Evolutionary conservation across 2,113 vertebrate genomes (phyloP), one percentile per base, ranked within the genome.

Genomic region (Neolamprologus sp.): DNA sequence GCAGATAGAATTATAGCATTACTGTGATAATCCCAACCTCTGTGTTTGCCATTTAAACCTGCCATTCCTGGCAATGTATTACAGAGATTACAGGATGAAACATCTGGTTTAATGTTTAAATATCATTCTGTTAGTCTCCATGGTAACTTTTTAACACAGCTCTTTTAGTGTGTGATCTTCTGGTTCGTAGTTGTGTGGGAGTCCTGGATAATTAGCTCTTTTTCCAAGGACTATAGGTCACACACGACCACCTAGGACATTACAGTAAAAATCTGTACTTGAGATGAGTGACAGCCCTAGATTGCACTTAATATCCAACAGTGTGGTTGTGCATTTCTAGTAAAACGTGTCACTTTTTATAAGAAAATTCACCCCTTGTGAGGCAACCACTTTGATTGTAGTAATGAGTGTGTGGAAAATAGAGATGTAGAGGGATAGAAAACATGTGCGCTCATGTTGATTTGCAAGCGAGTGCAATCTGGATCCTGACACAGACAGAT

Each of bases 401-500:
- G 23, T 80, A 88, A 88, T 60, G 81, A 89, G 71, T 63, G 47
- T 57, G 23, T 63, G 68, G 42, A 17, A 53, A 37, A 81, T 42
- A 79, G 85, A 87, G 82, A 65, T 10, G 75, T 31, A 54, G 68
- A 88, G 58, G 83, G 51, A 73, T 45, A 78, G 65, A 51, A 51
- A 84, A 91, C 54, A 81, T 65, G 84, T 53, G 83, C 11, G 9
- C 71, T 86, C 83, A 87, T 87, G 89, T 82, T 88, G 85, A 86
- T 91, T 91, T 86, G 88, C 73, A 49, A 84, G 86, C 40, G 63
- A 23, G 85, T 88, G 68, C 93, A 93, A 82, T 88, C 88, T 92
- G 91, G 87, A 78, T 90, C 19, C 57, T 92, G 90, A 91, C 89
- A 88, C 68, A 81, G 85, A 85, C 92, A 95, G 91, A 94, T 94